A percentile compares a stretch with the other conserved stretches of the same genome.
These are phyloP conservation scores for Phenganax stokvisi DNA, from an alignment of 92 coral and sea anemone species.

Conservation along the genomic window DNA sequence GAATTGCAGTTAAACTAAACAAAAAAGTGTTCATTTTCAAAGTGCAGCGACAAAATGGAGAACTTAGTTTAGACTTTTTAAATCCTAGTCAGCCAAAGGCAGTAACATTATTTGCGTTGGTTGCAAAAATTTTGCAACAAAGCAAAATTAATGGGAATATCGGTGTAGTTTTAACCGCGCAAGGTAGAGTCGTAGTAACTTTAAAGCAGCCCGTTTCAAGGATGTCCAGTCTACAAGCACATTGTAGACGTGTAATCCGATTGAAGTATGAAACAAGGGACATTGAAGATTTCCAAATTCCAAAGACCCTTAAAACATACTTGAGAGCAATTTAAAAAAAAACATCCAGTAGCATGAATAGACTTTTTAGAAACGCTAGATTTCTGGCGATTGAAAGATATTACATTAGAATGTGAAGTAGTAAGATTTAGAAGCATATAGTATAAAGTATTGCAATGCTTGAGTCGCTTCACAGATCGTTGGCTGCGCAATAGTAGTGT, in stretches of 20 bases:
- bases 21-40: background rate
- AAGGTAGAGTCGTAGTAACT: background rate
- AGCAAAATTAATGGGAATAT: background rate
- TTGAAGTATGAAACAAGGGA: slow-evolving; percentile 7
- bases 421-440: too few species aligned
- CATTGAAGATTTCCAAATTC: background rate
- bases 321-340: slow-evolving; percentile 2
- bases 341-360: background rate
- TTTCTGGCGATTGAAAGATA: background rate
- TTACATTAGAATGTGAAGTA: background rate
- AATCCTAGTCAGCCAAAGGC: slow-evolving; percentile 2
- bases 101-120: slow-evolving; percentile 13
- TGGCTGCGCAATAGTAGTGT: too few species aligned
- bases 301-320: background rate
- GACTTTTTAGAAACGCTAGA: background rate
- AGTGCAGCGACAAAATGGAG: slow-evolving; percentile 1
- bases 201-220: background rate
- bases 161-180: background rate
- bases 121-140: background rate
- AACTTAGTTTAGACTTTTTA: slow-evolving; percentile 14
- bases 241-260: slow-evolving; percentile 16
- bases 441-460: too few species aligned
- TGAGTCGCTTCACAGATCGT: too few species aligned
- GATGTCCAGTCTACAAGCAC: slow-evolving; percentile 21
- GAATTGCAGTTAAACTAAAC: background rate